Evolutionary conservation across 2,113 vertebrate genomes (phyloP), one percentile per base, ranked within the genome.

Genomic region (Strigops habroptila): DNA sequence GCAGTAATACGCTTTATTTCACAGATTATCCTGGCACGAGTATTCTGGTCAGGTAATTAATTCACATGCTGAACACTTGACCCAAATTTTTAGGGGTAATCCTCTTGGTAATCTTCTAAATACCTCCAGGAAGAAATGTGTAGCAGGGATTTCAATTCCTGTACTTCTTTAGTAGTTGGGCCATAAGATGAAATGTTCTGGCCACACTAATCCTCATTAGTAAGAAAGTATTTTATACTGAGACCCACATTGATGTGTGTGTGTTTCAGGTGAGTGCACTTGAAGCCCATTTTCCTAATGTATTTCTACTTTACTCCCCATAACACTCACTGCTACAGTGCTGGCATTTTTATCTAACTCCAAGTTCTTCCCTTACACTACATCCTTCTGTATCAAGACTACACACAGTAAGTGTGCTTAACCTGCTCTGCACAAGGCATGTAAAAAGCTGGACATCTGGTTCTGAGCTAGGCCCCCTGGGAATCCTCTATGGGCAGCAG

Each of bases 121-220:
- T 92, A 76, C 52, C n/a, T 93, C 12, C 52, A 96, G 62, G 52
- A 12, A 96, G 33, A 93, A 95, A 88, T 78, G 7, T 78, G 55
- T 71, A 83, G 68, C 24, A 64, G 48, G 64, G 77, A 96, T 94
- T 97, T 95, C 86, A 90, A 43, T 19, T 82, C 49, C 62, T 92
- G 52, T 76, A 39, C 28, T 52, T 86, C 90, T 90, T 92, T 79
- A 90, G 88, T 84, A 67, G 81, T 8, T 88, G 43, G 64, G 39
- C 55, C 65, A 44, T 89, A 93, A 92, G 7, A 55, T 79, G 73
- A 91, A 93, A 92, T 86, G 83, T 69, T 89, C 80, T 88, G 92
- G 57, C n/a, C 86, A 68, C 49, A 21, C 69, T 96, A 96, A 96
- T 94, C 93, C 92, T 94, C 77, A 90, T 86, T 86, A 95, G 71